Base-by-base conservation (phyloP, 1,140 invertebrate genomes). In the Eumeta japonica region DNA sequence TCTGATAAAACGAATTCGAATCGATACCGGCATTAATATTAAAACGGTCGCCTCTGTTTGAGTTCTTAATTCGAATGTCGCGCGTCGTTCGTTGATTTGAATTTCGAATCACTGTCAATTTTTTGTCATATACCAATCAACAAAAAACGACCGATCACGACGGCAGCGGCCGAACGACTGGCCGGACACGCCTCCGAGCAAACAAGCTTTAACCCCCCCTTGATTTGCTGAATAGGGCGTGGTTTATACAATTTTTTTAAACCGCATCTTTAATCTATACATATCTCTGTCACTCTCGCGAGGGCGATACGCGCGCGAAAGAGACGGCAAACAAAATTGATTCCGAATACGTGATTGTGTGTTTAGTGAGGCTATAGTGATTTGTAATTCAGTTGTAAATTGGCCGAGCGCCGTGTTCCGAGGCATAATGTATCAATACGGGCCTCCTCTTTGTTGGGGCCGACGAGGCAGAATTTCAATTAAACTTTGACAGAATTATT, bases 371-470 rank as follows among this genome's bases (percentile, higher is more conserved):
- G 48, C 48, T 40, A 58, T 52, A 52, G 47, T 57, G 62, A 68
- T 72, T 72, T 72, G 67, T 72, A 64, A 70, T 68, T 62, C 65
- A 64, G 58, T 63, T 70, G 63, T 66, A 63, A 70, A 72, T 70
- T 67, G n/a, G n/a, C n/a, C n/a, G n/a, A n/a, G n/a, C n/a, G 58
- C 49, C 40, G 46, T 72, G 60, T 67, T 64, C 65, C 42, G 52
- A 49, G 48, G 39, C 55, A 52, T 70, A 68, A 70, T 70, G 68
- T 70, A 66, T 73, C 64, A 70, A 73, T 72, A 72, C 63, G 61
- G 58, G 50, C 50, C 46, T 41, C 37, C 27, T 35, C 56, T 56
- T 67, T 56, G 67, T 62, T 61, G 50, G 38, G 48, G 35, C 13
- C 12, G 36, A 46, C 49, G 43, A 35, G 47, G 52, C 55, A 51